Evolutionary conservation across 2,888 invertebrate species (phyloP), one percentile per base, ranked within the genome.

Genomic region (Eupithecia vulgata): DNA sequence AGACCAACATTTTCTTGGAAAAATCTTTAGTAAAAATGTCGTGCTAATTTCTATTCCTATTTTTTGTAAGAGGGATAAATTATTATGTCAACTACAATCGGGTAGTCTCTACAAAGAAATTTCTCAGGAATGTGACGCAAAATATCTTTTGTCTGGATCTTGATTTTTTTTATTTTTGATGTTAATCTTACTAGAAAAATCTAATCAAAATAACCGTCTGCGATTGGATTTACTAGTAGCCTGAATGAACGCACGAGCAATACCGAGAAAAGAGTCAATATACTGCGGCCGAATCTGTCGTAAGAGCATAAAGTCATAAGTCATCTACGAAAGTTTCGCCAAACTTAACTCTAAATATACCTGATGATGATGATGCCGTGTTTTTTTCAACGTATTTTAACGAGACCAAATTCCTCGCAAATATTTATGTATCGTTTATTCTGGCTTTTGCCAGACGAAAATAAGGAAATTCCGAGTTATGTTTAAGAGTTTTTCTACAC

Each of bases 401-500:
- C 34, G 34, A 34, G 61, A 7, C 17, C 21, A 2, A 34, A 61
- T 61, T 61, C 61, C 34, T 17, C 34, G 8, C 2, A 17, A 61
- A 17, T 12, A 57, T 57, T 57, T 34, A 61, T 34, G 61, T 6
- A 61, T 61, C 34, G 17, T 61, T 61, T 34, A 7, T 17, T 61
- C 12, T 61, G 61, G 5, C 17, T 61, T 61, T 61, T 34, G 13
- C 21, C 34, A 21, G 8, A 34, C 17, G 61, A 61, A 30, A 61
- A 61, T 61, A 34, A 34, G 34, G 61, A 61, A 61, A 61, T 61
- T 61, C 61, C 17, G 17, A 34, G 34, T 34, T 34, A 61, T 17
- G 61, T 25, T 61, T 34, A 34, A 8, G 34, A 34, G 34, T 34
- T 61, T 34, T 34, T 61, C 34, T 17, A 61, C 34, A 61, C 34